phyloP scores from a whole-genome alignment of 2,888 invertebrate genomes.

The Lagria hirta region DNA sequence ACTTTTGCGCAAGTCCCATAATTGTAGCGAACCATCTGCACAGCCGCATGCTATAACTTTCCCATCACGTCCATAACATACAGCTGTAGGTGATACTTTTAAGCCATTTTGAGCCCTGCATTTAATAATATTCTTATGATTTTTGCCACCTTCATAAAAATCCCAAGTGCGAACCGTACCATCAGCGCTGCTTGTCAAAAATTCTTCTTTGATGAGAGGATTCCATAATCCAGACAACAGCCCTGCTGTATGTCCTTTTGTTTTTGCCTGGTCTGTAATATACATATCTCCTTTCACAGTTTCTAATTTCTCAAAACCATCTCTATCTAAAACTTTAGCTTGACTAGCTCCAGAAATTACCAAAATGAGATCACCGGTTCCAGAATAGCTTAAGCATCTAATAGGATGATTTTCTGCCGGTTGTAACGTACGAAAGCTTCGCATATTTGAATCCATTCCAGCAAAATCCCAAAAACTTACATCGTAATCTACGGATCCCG shows the following conservation, averaged over 20 bases:
- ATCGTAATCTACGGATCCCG: constrained; percentile 87
- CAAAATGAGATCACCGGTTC: constrained; percentile 90
- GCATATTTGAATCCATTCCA: constrained; percentile 92
- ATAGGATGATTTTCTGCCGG: constrained; percentile 97
- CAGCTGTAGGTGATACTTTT: constrained; percentile 62
- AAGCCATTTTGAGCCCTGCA: constrained; percentile 83
- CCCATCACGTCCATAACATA: constrained; percentile 68
- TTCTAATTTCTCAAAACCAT: constrained; percentile 90
- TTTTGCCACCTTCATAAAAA: constrained; percentile 69
- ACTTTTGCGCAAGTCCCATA: constrained; percentile 94
- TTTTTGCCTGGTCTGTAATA: constrained; percentile 88
- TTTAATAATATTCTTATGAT: constrained; percentile 83
- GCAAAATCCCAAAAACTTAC: constrained; percentile 98
- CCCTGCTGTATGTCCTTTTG: constrained; percentile 90
- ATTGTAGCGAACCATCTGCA: constrained; percentile 91
- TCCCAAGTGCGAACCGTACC: constrained; percentile 93
- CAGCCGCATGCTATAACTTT: constrained; percentile 89
- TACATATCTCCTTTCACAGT: constrained; percentile 84
- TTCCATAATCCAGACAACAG: constrained; percentile 93
- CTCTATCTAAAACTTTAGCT: constrained; percentile 84
- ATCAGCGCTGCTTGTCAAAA: constrained; percentile 92
- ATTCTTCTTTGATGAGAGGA: constrained; percentile 87
- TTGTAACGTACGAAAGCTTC: constrained; percentile 88
- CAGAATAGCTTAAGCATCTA: constrained; percentile 84
- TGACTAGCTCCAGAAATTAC: constrained; percentile 91